These are phyloP conservation scores for Melanotaenia trifasciata DNA, from an alignment of 2,797 vertebrate species.

Conservation along the genomic window DNA sequence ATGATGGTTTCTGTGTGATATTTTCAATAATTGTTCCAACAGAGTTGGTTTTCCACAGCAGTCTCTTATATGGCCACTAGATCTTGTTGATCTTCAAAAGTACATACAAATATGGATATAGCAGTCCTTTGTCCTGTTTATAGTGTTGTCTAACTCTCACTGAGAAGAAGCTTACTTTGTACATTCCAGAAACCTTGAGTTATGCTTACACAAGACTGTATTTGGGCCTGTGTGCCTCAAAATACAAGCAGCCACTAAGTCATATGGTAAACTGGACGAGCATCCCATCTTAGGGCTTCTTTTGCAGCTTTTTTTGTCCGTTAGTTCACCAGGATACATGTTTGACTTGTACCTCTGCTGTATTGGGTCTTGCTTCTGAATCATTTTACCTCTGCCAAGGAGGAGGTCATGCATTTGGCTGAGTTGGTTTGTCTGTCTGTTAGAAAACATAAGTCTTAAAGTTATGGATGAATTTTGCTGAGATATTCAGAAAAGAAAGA, in stretches of 20 bases:
- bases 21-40: constrained; percentile 18
- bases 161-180: constrained; percentile 50
- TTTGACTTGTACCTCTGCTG: constrained; percentile 27
- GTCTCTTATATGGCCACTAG: constrained; percentile 68
- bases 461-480: no score
- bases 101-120: constrained; percentile 74
- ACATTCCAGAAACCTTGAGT: constrained; percentile 71
- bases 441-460: no score
- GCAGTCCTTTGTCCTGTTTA: constrained; percentile 63
- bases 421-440: no score
- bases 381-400: neutral
- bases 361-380: constrained; percentile 18
- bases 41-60: constrained; percentile 26
- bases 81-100: constrained; percentile 54
- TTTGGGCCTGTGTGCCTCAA: constrained; percentile 48
- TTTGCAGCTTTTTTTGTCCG: constrained; percentile 31
- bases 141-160: constrained; percentile 49
- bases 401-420: no score
- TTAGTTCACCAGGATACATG: constrained; percentile 15
- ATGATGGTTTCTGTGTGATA: constrained; percentile 1
- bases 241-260: constrained; percentile 55
- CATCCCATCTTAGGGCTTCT: constrained; percentile 24
- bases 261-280: constrained; percentile 18
- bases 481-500: no score
- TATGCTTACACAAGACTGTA: constrained; percentile 60